A percentile compares a stretch with the other conserved stretches of the same genome.
These are phyloP conservation scores for Accipiter virgatus DNA, from an alignment of 2,113 vertebrate genomes.

Conservation along the genomic window DNA sequence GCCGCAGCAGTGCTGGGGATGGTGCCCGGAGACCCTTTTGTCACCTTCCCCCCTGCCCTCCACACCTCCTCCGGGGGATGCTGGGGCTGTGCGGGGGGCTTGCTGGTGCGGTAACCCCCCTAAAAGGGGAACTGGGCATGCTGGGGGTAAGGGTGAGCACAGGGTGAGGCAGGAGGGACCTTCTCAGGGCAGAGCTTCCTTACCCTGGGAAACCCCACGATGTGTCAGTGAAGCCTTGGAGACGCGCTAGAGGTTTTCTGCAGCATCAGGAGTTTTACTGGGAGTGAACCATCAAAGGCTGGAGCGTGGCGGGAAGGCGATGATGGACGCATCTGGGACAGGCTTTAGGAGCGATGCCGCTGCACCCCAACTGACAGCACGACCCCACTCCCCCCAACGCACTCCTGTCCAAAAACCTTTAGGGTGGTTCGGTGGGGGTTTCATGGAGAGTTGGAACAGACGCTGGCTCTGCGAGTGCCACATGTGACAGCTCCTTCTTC, in stretches of 20 bases:
- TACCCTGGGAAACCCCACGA: accelerated
- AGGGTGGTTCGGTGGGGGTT: too few relatives aligned
- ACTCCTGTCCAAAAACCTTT: neutral
- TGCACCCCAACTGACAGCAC: neutral
- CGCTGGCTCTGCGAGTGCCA: neutral
- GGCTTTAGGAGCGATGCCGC: neutral
- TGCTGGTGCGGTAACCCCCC: neutral
- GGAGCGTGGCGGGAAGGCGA: neutral
- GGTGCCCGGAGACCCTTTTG: neutral
- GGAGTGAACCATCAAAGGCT: accelerated
- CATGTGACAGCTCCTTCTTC: neutral
- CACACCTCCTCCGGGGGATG: neutral
- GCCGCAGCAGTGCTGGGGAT: neutral
- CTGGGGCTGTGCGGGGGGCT: neutral
- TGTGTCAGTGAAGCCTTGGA: neutral
- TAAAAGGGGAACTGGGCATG: neutral
- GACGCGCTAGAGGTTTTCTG: neutral
- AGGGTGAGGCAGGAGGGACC: neutral
- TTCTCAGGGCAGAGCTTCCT: neutral
- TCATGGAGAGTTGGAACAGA: neutral
- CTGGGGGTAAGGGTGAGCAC: neutral
- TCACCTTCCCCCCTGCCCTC: neutral
- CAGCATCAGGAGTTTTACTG: neutral
- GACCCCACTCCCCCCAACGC: too few relatives aligned
- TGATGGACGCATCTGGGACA: neutral